A percentile compares a stretch with the other conserved stretches of the same genome.
Evolutionary conservation across 1,140 invertebrate species (phyloP).

Genomic region (Goniozus legneri): DNA sequence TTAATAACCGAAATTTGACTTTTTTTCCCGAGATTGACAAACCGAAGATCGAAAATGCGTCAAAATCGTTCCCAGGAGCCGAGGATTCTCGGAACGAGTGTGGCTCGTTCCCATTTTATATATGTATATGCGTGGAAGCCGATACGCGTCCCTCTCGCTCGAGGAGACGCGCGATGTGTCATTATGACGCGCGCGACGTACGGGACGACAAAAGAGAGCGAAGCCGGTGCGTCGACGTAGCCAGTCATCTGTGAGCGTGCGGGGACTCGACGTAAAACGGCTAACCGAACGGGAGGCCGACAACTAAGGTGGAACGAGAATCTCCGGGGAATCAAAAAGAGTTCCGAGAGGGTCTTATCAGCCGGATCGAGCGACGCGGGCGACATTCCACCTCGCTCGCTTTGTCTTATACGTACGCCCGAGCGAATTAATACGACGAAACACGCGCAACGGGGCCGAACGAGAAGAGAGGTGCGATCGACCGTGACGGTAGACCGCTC

Average conservation of each 20-base stretch:
- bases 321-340: constrained; percentile 11
- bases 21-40: no score
- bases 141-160: no score
- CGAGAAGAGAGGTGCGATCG: constrained; percentile 7
- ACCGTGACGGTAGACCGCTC: constrained; percentile 14
- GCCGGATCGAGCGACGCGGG: constrained; percentile 21
- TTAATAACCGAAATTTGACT: no score
- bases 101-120: not conserved
- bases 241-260: constrained; percentile 27
- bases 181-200: constrained; percentile 31
- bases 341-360: constrained; percentile 23
- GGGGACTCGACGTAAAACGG: constrained; percentile 25
- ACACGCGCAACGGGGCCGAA: constrained; percentile 12
- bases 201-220: constrained; percentile 33
- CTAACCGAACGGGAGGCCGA: constrained; percentile 20
- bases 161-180: no score
- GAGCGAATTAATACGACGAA: constrained; percentile 31
- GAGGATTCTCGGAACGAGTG: not conserved
- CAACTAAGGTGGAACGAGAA: not conserved
- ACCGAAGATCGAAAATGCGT: no score
- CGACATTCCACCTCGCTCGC: constrained; percentile 23
- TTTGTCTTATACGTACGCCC: constrained; percentile 23
- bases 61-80: no score
- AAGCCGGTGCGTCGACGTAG: constrained; percentile 25
- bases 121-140: constrained; percentile 32